These are phyloP conservation scores for Anas platyrhynchos DNA, from an alignment of 2,113 vertebrate species.

Conservation along the genomic window DNA sequence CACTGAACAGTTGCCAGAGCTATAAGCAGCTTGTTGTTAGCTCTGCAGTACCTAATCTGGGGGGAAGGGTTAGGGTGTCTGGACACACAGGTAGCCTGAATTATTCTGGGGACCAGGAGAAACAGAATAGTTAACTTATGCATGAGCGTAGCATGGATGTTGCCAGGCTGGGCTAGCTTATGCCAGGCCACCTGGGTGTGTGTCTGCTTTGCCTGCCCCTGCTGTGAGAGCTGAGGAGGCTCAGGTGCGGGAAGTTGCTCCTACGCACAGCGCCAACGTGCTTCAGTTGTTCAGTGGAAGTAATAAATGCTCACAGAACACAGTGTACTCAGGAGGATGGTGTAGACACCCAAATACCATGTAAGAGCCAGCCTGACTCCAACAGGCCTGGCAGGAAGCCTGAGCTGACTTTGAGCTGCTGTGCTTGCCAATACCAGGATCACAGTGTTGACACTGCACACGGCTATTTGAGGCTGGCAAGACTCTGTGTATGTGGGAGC, in stretches of 20 bases:
- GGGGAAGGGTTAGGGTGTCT: not conserved
- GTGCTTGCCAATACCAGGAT: not conserved
- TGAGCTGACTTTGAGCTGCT: not conserved
- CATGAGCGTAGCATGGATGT: rapidly evolving
- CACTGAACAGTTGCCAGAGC: not conserved
- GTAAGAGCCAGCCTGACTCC: not conserved
- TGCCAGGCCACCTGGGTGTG: rapidly evolving
- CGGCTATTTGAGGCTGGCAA: slow-evolving; percentile 4
- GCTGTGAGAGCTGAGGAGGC: not conserved
- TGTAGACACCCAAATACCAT: not conserved
- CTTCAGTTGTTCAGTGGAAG: not conserved
- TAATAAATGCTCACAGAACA: not conserved
- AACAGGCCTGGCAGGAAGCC: slow-evolving; percentile 40
- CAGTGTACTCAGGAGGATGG: not conserved
- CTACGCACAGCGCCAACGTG: not conserved
- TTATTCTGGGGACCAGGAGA: not conserved
- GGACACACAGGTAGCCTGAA: rapidly evolving
- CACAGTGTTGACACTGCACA: not conserved
- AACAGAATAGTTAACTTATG: not conserved
- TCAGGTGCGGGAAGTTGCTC: not conserved
- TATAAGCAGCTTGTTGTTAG: not conserved
- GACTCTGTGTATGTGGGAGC: not conserved
- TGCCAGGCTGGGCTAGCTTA: not conserved
- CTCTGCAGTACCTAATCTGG: not conserved
- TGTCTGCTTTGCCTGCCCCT: not conserved